These are phyloP conservation scores for Procavia capensis DNA, from an alignment of 2,113 vertebrate species.

Conservation along the genomic window DNA sequence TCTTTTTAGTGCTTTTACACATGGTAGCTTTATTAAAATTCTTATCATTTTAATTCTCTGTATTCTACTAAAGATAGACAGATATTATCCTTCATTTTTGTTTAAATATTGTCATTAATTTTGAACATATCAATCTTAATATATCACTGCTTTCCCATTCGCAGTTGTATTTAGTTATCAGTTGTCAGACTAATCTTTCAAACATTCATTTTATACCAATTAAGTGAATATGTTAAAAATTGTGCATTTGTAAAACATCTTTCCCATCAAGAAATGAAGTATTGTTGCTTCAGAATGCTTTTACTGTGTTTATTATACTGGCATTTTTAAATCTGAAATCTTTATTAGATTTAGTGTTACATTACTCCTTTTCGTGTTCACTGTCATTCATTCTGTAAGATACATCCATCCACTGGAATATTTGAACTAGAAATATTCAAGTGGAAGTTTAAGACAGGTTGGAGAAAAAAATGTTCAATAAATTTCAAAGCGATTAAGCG, in stretches of 20 bases:
- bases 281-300: background rate
- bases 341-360: background rate
- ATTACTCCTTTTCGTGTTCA: background rate
- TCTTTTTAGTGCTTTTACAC: background rate
- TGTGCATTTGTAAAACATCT: background rate
- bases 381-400: background rate
- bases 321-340: background rate
- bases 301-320: background rate
- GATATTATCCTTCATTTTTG: constrained; percentile 1
- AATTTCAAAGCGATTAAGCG: background rate
- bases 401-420: background rate
- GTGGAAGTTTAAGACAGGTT: background rate
- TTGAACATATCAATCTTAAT: background rate
- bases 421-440: background rate
- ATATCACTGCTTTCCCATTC: background rate
- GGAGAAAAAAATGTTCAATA: background rate
- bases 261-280: background rate
- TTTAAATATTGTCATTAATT: constrained; percentile 53
- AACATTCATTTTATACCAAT: background rate
- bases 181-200: background rate
- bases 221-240: background rate
- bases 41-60: constrained; percentile 40
- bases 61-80: background rate
- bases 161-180: background rate
- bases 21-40: constrained; percentile 50